These are phyloP conservation scores for Ennomos fuscantarius DNA, from an alignment of 2,888 invertebrate genomes.

Conservation along the genomic window DNA sequence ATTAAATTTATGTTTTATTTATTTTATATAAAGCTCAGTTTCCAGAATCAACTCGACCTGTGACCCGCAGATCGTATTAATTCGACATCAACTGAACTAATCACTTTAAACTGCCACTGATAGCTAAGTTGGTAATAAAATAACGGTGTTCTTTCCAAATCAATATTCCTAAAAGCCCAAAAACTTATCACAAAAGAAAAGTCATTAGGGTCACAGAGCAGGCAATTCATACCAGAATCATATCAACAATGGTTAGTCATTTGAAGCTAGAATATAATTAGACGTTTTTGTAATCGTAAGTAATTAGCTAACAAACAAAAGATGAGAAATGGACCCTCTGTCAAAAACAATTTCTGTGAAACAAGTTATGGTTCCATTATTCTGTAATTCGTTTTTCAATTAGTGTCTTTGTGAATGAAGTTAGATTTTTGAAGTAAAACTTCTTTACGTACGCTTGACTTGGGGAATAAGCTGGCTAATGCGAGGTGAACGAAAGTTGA, in stretches of 20 bases:
- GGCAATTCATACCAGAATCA: conserved; percentile 21
- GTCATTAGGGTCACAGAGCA: conserved; percentile 18
- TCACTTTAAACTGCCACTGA: too few relatives aligned
- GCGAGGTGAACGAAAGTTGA: too few relatives aligned
- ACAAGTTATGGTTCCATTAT: conserved; percentile 5
- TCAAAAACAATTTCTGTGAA: conserved; percentile 14
- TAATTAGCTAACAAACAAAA: conserved; percentile 22
- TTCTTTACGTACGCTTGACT: too few relatives aligned
- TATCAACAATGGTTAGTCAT: conserved; percentile 3
- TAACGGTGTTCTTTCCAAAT: background rate
- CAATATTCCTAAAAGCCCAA: conserved; percentile 1
- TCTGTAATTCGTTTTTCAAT: conserved; percentile 11
- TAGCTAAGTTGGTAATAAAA: background rate
- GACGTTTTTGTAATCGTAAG: conserved; percentile 6
- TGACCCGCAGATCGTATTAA: too few relatives aligned
- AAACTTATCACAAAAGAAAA: conserved; percentile 15
- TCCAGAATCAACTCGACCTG: too few relatives aligned
- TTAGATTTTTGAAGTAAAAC: background rate
- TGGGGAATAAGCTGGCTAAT: too few relatives aligned
- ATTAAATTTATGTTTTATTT: too few relatives aligned
- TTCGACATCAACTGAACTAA: too few relatives aligned
- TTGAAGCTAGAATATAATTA: conserved; percentile 4
- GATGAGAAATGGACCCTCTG: conserved; percentile 22
- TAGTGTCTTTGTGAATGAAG: background rate
- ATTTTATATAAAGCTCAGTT: too few relatives aligned